A percentile compares a stretch with the other conserved stretches of the same genome.
phyloP scores from a whole-genome alignment of 2,113 vertebrate genomes.

The Syrrhaptes paradoxus region DNA sequence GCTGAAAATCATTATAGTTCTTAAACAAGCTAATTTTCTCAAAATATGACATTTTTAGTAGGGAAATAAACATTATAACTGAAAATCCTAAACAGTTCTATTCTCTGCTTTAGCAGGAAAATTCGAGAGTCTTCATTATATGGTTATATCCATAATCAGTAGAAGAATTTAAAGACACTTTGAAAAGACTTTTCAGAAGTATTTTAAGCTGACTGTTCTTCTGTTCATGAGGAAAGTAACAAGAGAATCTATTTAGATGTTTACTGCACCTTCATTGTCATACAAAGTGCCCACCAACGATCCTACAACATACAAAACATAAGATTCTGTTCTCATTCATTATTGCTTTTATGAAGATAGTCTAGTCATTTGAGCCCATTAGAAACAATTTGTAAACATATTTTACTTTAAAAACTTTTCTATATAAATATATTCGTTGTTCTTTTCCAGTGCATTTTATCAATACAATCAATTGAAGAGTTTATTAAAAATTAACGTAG shows the following conservation, averaged over 20 bases:
- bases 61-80: not conserved
- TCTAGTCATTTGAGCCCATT: not conserved
- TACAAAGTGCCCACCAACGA: not conserved
- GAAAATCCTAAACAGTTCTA: not conserved
- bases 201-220: not conserved
- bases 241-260: not conserved
- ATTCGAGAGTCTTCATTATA: not conserved
- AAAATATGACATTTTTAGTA: not conserved
- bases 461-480: not conserved
- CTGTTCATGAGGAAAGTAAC: not conserved
- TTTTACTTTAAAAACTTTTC: not conserved
- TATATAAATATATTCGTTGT: not conserved
- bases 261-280: not conserved
- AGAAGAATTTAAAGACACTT: not conserved
- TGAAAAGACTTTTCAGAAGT: not conserved
- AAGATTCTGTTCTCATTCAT: not conserved
- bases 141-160: not conserved
- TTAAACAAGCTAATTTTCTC: not conserved
- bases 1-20: not conserved
- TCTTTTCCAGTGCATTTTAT: not conserved
- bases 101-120: not conserved
- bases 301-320: not conserved
- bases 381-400: not conserved
- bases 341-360: not conserved
- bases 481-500: not conserved